These are phyloP conservation scores for Acanthis flammea DNA, from an alignment of 2,797 vertebrate species.

Conservation along the genomic window DNA sequence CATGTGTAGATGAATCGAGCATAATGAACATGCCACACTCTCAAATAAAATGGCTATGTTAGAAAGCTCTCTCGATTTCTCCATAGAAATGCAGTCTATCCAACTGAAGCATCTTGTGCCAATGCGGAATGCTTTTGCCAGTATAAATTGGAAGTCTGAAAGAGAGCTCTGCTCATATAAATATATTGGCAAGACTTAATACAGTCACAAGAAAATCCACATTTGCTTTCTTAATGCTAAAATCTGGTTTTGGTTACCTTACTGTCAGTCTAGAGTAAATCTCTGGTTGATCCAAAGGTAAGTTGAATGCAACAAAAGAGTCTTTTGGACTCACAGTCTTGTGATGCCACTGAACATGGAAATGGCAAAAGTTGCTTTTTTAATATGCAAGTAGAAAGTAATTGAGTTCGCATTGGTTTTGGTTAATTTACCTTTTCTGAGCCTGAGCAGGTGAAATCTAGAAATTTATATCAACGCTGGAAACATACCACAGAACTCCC, in stretches of 20 bases:
- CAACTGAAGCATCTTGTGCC: not conserved
- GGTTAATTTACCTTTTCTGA: slow-evolving; percentile 9
- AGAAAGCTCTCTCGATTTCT: not conserved
- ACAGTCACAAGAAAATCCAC: not conserved
- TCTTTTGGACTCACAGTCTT: not conserved
- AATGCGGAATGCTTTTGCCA: not conserved
- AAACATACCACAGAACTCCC: not conserved
- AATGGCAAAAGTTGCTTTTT: not conserved
- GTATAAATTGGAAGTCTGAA: slow-evolving; percentile 25
- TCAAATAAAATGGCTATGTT: not conserved
- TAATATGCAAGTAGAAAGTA: not conserved
- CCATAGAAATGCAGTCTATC: not conserved
- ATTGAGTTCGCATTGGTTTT: not conserved
- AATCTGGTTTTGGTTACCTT: slow-evolving; percentile 14
- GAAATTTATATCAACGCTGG: slow-evolving; percentile 23
- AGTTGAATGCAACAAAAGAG: not conserved
- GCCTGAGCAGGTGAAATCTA: slow-evolving; percentile 28
- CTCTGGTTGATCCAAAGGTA: not conserved
- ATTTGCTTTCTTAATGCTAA: slow-evolving; percentile 31
- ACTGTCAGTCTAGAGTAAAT: not conserved
- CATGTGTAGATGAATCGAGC: accelerated
- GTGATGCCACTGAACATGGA: not conserved
- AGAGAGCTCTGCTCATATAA: slow-evolving; percentile 14
- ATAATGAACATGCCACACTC: not conserved
- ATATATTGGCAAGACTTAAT: slow-evolving; percentile 26